Percentiles rank a stretch among this genome's conserved stretches.
phyloP scores from a whole-genome alignment of 1,140 invertebrate species.

The Caenorhabditis inopinata region DNA sequence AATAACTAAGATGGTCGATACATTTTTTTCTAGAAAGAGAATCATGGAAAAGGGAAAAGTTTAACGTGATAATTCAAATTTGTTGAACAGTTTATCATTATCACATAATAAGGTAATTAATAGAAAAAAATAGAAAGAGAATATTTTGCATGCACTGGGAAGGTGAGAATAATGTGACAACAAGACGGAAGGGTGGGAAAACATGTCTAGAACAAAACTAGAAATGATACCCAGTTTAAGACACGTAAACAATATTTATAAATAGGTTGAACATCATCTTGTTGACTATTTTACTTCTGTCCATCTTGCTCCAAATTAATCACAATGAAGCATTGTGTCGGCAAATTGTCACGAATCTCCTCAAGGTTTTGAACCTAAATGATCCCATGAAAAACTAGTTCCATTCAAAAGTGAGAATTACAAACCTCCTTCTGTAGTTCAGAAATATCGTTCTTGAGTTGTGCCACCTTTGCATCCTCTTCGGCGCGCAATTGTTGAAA shows the following conservation, averaged over 20 bases:
- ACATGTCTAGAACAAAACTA: background rate
- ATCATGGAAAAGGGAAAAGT: background rate
- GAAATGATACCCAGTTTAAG: too few species aligned
- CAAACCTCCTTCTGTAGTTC: conserved; percentile 53
- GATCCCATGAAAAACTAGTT: background rate
- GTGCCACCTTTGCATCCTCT: conserved; percentile 42
- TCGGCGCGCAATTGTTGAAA: conserved; percentile 37
- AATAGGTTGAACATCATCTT: background rate
- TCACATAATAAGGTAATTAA: background rate
- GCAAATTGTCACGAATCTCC: conserved; percentile 57
- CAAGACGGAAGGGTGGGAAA: background rate
- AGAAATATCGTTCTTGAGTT: conserved; percentile 51
- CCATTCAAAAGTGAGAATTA: background rate
- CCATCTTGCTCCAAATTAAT: conserved; percentile 64
- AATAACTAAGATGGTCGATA: background rate
- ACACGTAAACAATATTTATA: background rate
- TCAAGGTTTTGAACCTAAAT: conserved; percentile 52
- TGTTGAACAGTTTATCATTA: background rate
- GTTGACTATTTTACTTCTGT: conserved; percentile 52
- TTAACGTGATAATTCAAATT: background rate
- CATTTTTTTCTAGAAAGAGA: background rate
- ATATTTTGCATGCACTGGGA: background rate
- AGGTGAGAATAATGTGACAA: background rate
- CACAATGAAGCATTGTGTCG: conserved; percentile 59
- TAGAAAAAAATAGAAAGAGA: background rate